Base-by-base conservation (phyloP, 1,140 invertebrate species). In the Drosophila micromelanica region DNA sequence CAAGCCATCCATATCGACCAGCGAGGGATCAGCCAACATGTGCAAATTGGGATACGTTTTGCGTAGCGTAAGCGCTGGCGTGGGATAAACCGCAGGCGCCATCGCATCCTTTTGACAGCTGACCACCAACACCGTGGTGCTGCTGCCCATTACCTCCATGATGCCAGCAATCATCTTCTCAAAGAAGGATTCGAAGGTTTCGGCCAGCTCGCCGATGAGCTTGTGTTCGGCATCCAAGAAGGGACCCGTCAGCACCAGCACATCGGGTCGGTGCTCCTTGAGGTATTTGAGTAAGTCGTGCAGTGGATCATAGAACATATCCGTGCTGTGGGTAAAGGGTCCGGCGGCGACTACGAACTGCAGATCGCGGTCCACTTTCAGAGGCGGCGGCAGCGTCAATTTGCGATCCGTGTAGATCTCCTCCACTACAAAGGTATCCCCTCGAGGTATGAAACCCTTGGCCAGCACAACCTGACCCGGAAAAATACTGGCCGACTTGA, bases 391-490 rank as follows among this genome's bases (percentile, higher is more conserved):
- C 1, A 80, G 79, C 3, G 69, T 73, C 15, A 92, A 59, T 13
- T 82, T 79, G 2, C 90, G 75, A 49, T 94, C 94, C 4, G 92
- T 87, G 84, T 93, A 94, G 5, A 97, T 89, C 76, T 96, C 94
- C 6, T 95, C 94, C 0, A 94, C 95, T n/a, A 95, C 85, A 42
- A 98, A 93, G 20, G 92, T 93, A 71, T 95, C 94, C 0, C 95
- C 96, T 3, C 94, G 94, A 2, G 94, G 94, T 91, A 97, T 96
- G 1, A 93, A 92, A 1, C 96, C 97, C 45, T 95, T 93, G 35
- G 96, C 93, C 2, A 95, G 95, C 8, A 97, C 94, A 17, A 97
- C 94, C 94, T 98, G 97, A 1, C 97, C 97, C 3, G 97, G 96
- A 90, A 97, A 98, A 9, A 98, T 89, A 0, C 96, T 95, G 80